Evolutionary conservation across 2,888 invertebrate species (phyloP), one percentile per base, ranked within the genome.

Genomic region (Metacarcinus magister): DNA sequence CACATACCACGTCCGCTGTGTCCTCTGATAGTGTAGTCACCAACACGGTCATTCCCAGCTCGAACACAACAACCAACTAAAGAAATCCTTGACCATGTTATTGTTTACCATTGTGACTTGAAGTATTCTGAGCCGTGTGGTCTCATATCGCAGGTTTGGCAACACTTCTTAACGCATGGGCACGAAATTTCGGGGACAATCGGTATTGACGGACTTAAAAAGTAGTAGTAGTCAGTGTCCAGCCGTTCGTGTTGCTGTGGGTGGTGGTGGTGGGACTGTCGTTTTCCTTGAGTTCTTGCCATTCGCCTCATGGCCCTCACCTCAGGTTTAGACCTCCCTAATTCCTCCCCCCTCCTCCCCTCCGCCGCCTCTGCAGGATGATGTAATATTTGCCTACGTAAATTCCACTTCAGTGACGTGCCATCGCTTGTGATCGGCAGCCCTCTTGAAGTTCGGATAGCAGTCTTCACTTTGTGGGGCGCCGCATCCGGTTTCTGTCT

Each of bases 311-410:
- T 23, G n/a, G 7, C 7, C 82, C 82, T 32, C 87, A 39, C 87
- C 87, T 39, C 67, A 67, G 23, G n/a, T 10, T 5, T 16, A n/a
- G 87, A n/a, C 39, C 87, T 13, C 13, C 82, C 82, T 87, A 19
- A 19, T 19, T 16, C 19, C 16, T 16, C 39, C 87, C 39, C 39
- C 87, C 10, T 13, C 87, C 32, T 39, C 2, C 87, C 39, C 39
- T 87, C 39, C 28, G 39, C 87, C 87, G 87, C 19, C 60, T 60
- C 60, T 60, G 60, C 60, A 23, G 23, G n/a, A 39, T 87, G 87
- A 87, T 39, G 87, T 39, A 87, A 87, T 87, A 5, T 87, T 87
- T 87, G 87, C 87, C 87, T 87, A 87, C 87, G 87, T 87, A 87
- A 32, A 87, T 87, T 87, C 87, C 87, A 19, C 87, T 4, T 13